phyloP scores from a whole-genome alignment of 2,797 vertebrate species.

The Buphagus erythrorhynchus region DNA sequence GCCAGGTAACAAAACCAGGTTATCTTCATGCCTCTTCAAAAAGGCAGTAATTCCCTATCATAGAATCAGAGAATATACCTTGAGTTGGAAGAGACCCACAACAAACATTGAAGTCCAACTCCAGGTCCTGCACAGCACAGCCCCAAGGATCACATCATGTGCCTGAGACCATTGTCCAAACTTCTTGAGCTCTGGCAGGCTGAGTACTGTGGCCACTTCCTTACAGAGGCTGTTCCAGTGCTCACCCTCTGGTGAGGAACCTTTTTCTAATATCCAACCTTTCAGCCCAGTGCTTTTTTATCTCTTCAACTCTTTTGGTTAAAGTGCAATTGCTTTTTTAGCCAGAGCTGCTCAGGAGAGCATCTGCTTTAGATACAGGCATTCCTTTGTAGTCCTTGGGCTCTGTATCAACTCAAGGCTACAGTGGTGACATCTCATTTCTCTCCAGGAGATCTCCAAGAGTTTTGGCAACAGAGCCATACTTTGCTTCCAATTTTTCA shows the following conservation, averaged over 20 bases:
- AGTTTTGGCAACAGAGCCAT: not conserved
- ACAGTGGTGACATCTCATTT: not conserved
- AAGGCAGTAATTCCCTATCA: not conserved
- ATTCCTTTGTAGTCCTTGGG: not conserved
- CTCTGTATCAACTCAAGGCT: too few relatives aligned
- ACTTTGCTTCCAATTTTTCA: not conserved
- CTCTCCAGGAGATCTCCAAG: not conserved
- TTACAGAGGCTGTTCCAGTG: not conserved
- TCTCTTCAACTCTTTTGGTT: not conserved
- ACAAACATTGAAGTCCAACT: not conserved
- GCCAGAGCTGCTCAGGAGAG: not conserved
- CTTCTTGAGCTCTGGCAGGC: not conserved
- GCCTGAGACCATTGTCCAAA: not conserved
- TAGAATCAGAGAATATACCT: not conserved
- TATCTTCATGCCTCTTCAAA: not conserved
- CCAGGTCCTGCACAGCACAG: not conserved
- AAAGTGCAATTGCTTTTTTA: not conserved
- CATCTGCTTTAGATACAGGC: not conserved
- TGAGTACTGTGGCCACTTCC: not conserved
- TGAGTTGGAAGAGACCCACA: not conserved
- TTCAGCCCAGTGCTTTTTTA: not conserved
- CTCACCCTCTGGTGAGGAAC: not conserved
- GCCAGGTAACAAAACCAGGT: not conserved
- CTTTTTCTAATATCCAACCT: not conserved
- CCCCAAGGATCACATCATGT: not conserved